A percentile compares a stretch with the other conserved stretches of the same genome.
Evolutionary conservation across 2,888 invertebrate genomes (phyloP).

Genomic region (Acanthoscelides obtectus): DNA sequence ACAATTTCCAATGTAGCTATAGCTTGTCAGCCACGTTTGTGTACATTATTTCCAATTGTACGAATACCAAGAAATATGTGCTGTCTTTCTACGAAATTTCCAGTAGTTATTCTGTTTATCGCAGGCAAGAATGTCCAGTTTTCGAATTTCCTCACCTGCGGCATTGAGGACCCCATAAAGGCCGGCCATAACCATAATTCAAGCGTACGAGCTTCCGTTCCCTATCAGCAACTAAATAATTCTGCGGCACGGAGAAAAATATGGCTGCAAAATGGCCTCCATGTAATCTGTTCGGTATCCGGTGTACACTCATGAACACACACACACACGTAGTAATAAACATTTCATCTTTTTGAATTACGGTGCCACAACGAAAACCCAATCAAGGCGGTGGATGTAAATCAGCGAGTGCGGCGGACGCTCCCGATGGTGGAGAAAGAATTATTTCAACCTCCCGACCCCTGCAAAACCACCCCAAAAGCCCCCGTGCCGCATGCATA

Average conservation of each 20-base stretch:
- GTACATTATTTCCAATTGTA: no score
- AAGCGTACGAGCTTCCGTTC: not conserved
- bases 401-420: constrained; percentile 17
- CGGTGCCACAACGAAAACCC: constrained; percentile 25
- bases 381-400: constrained; percentile 24
- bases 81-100: no score
- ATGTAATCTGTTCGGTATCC: constrained; percentile 20
- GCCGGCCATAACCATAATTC: no score
- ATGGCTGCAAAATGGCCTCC: constrained; percentile 12
- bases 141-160: no score
- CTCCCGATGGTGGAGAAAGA: constrained; percentile 16
- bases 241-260: not conserved
- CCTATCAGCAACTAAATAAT: not conserved
- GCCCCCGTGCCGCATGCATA: not conserved
- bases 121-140: no score
- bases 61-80: no score
- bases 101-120: no score
- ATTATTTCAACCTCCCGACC: constrained; percentile 12
- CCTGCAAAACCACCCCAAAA: no score
- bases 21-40: no score
- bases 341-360: constrained; percentile 29
- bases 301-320: no score
- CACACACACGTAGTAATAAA: constrained; percentile 19
- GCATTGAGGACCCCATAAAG: no score
- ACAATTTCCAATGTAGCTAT: no score